Conservation (phyloP, 2,888 invertebrate species). For the Cataglyphis albicans region DNA sequence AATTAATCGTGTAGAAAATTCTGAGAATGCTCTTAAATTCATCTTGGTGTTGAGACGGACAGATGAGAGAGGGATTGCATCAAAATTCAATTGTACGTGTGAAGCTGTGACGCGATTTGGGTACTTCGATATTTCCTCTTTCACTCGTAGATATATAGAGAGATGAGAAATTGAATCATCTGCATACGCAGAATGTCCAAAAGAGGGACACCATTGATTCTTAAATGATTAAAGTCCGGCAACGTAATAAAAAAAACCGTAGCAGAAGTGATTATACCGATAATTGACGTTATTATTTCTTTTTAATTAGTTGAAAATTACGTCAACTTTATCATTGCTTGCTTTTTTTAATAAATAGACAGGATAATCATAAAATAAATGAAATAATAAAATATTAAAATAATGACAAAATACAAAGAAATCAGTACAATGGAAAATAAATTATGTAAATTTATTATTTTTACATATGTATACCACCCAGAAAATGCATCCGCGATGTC, state of each 20-base stretch:
- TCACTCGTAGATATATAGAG: neutral
- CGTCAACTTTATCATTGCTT: neutral
- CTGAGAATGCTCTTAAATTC: neutral
- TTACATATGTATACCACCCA: neutral
- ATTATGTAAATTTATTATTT: neutral
- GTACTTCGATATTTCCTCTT: slow-evolving; percentile 23
- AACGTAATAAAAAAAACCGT: neutral
- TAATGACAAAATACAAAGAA: neutral
- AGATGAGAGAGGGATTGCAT: slow-evolving; percentile 70
- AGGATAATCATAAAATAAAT: neutral
- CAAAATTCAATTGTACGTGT: slow-evolving; percentile 68
- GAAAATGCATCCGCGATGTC: neutral
- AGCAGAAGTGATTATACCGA: neutral
- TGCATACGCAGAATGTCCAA: neutral
- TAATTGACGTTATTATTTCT: neutral
- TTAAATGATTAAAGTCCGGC: neutral
- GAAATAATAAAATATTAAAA: neutral
- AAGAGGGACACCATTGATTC: neutral
- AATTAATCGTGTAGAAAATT: neutral
- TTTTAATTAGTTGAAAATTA: neutral
- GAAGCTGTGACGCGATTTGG: slow-evolving; percentile 59
- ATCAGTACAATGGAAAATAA: neutral
- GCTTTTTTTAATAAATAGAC: neutral
- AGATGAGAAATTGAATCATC: slow-evolving; percentile 6
- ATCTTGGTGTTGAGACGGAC: neutral